Conservation (phyloP, 2,113 vertebrate species). For the Solea solea region DNA sequence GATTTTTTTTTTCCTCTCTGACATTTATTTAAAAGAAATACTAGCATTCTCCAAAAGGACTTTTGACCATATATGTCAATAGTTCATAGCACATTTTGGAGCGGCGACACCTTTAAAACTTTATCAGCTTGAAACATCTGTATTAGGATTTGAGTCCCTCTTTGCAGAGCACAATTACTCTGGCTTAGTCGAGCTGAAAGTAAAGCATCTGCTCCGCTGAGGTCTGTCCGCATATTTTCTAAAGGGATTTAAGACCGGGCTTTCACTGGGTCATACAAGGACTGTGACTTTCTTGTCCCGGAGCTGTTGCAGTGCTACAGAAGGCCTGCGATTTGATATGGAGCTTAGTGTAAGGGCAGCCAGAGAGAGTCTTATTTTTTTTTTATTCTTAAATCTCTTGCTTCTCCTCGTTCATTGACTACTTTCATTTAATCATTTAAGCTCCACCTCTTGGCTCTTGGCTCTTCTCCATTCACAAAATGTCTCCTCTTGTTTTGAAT, state of each 20-base stretch:
- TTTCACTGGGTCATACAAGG: conserved; percentile 52
- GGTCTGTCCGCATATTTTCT: conserved; percentile 40
- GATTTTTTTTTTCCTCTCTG: no score
- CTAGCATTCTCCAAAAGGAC: not conserved
- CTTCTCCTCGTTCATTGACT: conserved; percentile 26
- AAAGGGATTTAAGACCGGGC: conserved; percentile 40
- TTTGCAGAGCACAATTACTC: not conserved
- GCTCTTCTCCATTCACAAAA: conserved; percentile 12
- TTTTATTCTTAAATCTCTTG: conserved; percentile 22
- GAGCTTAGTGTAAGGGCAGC: conserved; percentile 30
- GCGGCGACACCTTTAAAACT: not conserved
- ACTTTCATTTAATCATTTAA: conserved; percentile 8
- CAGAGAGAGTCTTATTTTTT: conserved; percentile 7
- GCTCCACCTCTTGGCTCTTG: not conserved
- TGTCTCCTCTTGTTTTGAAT: not conserved
- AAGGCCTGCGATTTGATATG: conserved; percentile 37
- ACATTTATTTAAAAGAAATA: not conserved
- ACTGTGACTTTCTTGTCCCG: conserved; percentile 34
- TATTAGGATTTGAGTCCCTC: not conserved
- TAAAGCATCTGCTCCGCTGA: conserved; percentile 7
- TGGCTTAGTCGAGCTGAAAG: conserved; percentile 18
- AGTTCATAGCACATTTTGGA: no score
- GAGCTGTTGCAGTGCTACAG: conserved; percentile 39
- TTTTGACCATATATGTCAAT: no score
- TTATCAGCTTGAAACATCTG: not conserved